Conservation (phyloP, 2,797 vertebrate species). For the Acanthurus tractus region DNA sequence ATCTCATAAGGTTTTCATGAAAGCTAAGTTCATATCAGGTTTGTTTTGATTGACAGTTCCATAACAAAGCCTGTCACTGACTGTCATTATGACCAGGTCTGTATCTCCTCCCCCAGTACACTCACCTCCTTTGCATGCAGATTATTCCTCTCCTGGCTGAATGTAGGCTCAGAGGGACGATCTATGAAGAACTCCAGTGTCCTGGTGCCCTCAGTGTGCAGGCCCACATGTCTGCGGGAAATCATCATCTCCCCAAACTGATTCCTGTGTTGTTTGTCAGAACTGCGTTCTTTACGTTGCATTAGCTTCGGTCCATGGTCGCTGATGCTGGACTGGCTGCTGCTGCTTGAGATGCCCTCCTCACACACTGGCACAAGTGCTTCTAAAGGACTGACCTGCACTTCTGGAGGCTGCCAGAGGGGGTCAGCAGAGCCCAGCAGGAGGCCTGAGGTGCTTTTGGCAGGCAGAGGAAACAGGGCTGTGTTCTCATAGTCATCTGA, state of each 20-base stretch:
- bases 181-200: constrained; percentile 75
- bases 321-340: constrained; percentile 65
- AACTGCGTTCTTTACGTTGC: constrained; percentile 72
- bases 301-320: constrained; percentile 66
- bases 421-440: constrained; percentile 60
- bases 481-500: constrained; percentile 71
- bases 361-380: constrained; percentile 61
- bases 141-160: constrained; percentile 77
- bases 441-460: constrained; percentile 45
- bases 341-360: constrained; percentile 70
- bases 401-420: constrained; percentile 71
- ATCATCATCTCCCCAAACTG: constrained; percentile 57
- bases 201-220: constrained; percentile 40
- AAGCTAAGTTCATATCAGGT: neutral
- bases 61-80: neutral
- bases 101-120: too few relatives aligned
- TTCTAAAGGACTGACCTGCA: constrained; percentile 50
- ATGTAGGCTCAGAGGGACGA: constrained; percentile 62
- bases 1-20: neutral
- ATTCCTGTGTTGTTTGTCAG: constrained; percentile 31
- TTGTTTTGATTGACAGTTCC: neutral
- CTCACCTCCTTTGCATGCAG: constrained; percentile 80
- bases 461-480: constrained; percentile 36
- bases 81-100: neutral
- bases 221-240: constrained; percentile 6